Evolutionary conservation across 1,140 invertebrate species (phyloP).

Genomic region (Limonius californicus): DNA sequence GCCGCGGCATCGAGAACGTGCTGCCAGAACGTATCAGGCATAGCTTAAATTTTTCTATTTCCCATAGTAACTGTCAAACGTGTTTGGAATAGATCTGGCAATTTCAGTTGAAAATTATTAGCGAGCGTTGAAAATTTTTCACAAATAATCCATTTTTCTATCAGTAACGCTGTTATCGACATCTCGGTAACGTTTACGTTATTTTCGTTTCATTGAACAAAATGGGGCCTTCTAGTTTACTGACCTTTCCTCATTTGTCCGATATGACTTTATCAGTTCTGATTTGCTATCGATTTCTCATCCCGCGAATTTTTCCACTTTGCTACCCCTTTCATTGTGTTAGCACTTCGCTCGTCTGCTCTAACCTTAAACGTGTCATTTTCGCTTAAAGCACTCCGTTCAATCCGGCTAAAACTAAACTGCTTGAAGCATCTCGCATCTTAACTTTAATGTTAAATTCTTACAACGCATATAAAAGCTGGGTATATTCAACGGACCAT

Average conservation of each 20-base stretch:
- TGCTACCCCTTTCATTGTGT: not conserved
- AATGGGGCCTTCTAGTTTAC: constrained; percentile 7
- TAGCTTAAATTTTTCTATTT: too few relatives aligned
- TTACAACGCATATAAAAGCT: not conserved
- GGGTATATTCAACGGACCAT: constrained; percentile 8
- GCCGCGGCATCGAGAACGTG: too few relatives aligned
- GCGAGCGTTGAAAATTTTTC: too few relatives aligned
- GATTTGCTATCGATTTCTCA: not conserved
- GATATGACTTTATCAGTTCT: constrained; percentile 6
- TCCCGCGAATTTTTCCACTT: not conserved
- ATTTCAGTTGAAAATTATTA: too few relatives aligned
- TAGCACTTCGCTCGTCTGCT: not conserved
- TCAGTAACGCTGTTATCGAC: constrained; percentile 1
- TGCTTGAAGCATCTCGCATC: not conserved
- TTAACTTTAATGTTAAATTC: constrained; percentile 4
- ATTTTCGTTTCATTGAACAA: constrained; percentile 4
- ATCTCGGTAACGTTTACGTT: not conserved
- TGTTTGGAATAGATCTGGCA: too few relatives aligned
- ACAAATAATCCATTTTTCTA: too few relatives aligned
- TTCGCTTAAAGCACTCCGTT: not conserved
- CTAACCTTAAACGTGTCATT: not conserved
- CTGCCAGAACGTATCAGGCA: too few relatives aligned
- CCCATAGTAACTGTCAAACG: too few relatives aligned
- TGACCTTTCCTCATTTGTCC: constrained; percentile 6
- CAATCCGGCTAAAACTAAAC: not conserved